Conservation (phyloP, 2,113 vertebrate species). For the Chlamydotis undulata region DNA sequence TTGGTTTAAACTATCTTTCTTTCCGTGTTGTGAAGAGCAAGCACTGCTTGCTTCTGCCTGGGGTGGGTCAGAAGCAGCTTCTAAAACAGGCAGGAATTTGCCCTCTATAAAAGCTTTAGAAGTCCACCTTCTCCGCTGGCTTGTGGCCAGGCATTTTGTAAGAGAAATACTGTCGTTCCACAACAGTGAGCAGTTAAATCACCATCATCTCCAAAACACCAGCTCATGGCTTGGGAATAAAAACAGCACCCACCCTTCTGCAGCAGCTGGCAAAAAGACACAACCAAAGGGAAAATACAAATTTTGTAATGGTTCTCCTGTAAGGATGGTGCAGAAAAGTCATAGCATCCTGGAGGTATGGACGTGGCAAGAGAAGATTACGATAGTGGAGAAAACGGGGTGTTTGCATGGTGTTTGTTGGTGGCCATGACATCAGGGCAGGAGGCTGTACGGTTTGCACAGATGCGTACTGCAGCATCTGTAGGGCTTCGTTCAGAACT, state of each 20-base stretch:
- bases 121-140: background rate
- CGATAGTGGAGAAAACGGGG: background rate
- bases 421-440: background rate
- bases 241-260: background rate
- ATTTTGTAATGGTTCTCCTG: background rate
- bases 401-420: background rate
- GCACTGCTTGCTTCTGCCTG: background rate
- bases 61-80: background rate
- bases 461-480: background rate
- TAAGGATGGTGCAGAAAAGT: background rate
- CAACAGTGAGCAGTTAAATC: background rate
- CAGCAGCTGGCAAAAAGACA: background rate
- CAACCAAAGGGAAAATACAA: background rate
- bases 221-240: fast-evolving
- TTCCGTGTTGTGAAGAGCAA: background rate
- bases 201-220: background rate
- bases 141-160: background rate
- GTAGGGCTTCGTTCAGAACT: background rate
- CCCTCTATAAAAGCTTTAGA: background rate
- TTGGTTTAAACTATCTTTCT: background rate
- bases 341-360: background rate
- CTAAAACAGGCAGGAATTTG: background rate
- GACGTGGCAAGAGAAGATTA: background rate
- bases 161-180: background rate
- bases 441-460: background rate